These are phyloP conservation scores for Peromyscus nudipes DNA, from an alignment of 2,797 vertebrate species.

Conservation along the genomic window DNA sequence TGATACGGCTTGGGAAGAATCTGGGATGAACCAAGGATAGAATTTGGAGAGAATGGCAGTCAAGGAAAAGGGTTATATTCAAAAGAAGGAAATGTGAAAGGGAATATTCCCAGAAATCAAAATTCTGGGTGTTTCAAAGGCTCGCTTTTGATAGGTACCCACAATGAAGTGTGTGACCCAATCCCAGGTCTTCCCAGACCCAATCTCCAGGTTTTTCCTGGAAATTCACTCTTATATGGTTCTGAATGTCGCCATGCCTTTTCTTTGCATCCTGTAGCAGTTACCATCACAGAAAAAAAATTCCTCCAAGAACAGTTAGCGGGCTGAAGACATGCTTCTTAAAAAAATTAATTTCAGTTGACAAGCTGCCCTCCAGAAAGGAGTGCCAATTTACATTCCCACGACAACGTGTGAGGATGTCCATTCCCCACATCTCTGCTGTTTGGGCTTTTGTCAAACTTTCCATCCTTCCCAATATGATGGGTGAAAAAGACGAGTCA, in stretches of 20 bases:
- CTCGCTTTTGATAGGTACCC: not conserved
- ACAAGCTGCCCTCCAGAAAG: conserved; percentile 56
- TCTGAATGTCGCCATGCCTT: not conserved
- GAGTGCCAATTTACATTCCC: conserved; percentile 18
- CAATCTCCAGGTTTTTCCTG: not conserved
- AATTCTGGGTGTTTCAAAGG: not conserved
- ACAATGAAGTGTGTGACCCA: not conserved
- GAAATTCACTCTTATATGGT: not conserved
- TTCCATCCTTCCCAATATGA: conserved; percentile 64
- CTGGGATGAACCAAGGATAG: not conserved
- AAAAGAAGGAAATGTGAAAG: not conserved
- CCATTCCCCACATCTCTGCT: conserved; percentile 66
- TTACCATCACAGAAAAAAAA: conserved; percentile 46
- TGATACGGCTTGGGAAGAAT: not conserved
- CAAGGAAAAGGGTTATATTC: not conserved
- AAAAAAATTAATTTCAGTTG: conserved; percentile 40
- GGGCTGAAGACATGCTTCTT: not conserved
- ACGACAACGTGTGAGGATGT: not conserved
- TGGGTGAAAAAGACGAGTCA: conserved; percentile 61
- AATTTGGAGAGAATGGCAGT: not conserved
- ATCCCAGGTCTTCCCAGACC: too few relatives aligned
- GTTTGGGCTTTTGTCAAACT: conserved; percentile 56
- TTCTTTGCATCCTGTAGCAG: not conserved
- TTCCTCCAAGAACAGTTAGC: not conserved
- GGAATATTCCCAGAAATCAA: not conserved